Base-by-base conservation (phyloP, 2,113 vertebrate species). In the Dicaeum eximium region DNA sequence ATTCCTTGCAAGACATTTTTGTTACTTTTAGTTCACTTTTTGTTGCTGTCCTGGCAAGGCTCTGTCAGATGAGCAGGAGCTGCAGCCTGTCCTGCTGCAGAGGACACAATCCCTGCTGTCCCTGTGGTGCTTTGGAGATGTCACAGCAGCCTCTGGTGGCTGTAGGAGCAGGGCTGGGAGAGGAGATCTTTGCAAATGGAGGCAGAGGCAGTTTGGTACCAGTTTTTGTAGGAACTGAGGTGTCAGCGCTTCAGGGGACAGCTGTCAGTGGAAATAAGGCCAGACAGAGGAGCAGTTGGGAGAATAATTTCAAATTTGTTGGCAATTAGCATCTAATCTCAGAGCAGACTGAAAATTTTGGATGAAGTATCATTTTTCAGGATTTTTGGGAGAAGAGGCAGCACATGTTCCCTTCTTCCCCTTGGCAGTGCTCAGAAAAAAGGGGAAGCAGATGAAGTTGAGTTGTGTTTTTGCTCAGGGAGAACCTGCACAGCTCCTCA, bases 131-230 rank as follows among this genome's bases (percentile, higher is more conserved):
- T 71, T 90, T 58, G 27, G 57, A 95, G 93, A 92, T 94, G 91
- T 48, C 90, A 77, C 92, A 93, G 79, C 97, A 97, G 82, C 97
- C 97, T 95, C 97, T 98, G 96, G 95, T 97, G 97, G 97, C 86
- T 31, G 2, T 11, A 42, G 82, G 65, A 28, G 42, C 44, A 31
- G 37, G 42, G 74, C 44, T 40, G 3, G 6, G 4, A 37, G 47
- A 78, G 54, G 57, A 72, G 20, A 65, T 48, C 48, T 54, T 15
- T 38, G 87, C 28, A 95, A 88, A 90, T 80, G 90, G 84, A 92
- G 90, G 53, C 48, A 56, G 77, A 70, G 78, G 24, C 48, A 17
- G 38, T 22, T 47, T 28, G 44, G 31, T 17, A 2, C 11, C 3
- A n/a, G 30, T 73, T 78, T 77, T 42, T 94, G 18, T 78, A 42